Conservation (phyloP, 1,140 invertebrate genomes). For the Bombus cullumanus region DNA sequence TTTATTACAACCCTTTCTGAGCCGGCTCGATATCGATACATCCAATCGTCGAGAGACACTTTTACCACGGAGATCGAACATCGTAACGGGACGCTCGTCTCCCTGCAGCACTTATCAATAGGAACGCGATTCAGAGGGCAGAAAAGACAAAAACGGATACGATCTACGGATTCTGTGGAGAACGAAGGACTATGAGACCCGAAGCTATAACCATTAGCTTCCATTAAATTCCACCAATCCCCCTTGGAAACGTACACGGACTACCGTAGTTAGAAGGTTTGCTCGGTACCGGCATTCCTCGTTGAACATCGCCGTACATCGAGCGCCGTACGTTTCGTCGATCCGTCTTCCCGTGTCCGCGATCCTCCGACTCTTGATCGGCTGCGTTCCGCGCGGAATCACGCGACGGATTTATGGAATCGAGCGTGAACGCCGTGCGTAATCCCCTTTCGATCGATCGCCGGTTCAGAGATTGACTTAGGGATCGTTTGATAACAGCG, state of each 20-base stretch:
- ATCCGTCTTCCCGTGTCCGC: constrained; percentile 33
- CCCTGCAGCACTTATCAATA: constrained; percentile 23
- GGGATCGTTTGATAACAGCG: constrained; percentile 42
- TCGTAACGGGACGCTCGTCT: constrained; percentile 52
- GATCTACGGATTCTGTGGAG: constrained; percentile 43
- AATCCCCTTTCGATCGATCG: constrained; percentile 31
- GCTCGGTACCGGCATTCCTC: constrained; percentile 60
- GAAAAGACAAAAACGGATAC: constrained; percentile 30
- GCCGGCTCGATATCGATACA: background rate
- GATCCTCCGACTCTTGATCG: constrained; percentile 8
- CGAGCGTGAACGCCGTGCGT: constrained; percentile 40
- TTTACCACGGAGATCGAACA: background rate
- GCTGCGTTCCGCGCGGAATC: constrained; percentile 20
- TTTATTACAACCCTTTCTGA: background rate
- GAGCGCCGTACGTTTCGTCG: constrained; percentile 33
- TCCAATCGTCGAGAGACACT: background rate
- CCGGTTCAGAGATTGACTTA: constrained; percentile 38
- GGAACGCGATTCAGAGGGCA: constrained; percentile 17
- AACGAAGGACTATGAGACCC: constrained; percentile 35
- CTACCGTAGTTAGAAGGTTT: constrained; percentile 67
- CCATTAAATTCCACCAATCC: constrained; percentile 69
- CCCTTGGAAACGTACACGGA: constrained; percentile 54
- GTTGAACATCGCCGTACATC: constrained; percentile 61
- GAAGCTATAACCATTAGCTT: constrained; percentile 71
- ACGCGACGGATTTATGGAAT: constrained; percentile 60